phyloP scores from a whole-genome alignment of 2,888 invertebrate species.

The Agrochola litura region DNA sequence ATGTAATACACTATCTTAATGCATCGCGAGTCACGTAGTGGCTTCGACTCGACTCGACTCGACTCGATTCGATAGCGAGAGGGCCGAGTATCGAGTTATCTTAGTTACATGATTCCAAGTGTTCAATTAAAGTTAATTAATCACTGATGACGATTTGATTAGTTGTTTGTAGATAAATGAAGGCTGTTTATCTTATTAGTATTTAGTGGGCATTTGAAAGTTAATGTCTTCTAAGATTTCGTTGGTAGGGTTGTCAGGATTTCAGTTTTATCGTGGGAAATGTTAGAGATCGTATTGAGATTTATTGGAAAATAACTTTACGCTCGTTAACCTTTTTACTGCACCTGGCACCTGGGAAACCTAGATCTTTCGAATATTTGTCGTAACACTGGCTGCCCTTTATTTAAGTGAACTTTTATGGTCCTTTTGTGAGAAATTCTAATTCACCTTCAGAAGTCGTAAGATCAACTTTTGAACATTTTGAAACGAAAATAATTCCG shows the following conservation, averaged over 20 bases:
- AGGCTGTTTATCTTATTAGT: conserved; percentile 64
- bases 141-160: conserved; percentile 72
- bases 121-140: conserved; percentile 78
- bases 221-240: conserved; percentile 60
- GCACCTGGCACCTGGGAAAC: conserved; percentile 14
- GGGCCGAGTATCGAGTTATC: conserved; percentile 65
- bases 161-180: conserved; percentile 65
- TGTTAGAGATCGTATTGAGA: conserved; percentile 40
- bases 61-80: conserved; percentile 66
- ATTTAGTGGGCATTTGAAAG: conserved; percentile 64
- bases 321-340: conserved; percentile 51
- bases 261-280: conserved; percentile 54
- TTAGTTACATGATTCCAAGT: conserved; percentile 67
- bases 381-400: conserved; percentile 4
- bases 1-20: conserved; percentile 84
- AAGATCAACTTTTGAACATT: background rate
- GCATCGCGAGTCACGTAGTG: conserved; percentile 81
- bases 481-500: background rate
- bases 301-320: conserved; percentile 54
- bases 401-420: conserved; percentile 3
- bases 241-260: conserved; percentile 50
- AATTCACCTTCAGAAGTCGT: background rate
- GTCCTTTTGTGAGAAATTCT: background rate
- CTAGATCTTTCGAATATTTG: conserved; percentile 25
- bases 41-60: conserved; percentile 69